Conservation (phyloP, 2,888 invertebrate species). For the Lacanobia wlatinum region DNA sequence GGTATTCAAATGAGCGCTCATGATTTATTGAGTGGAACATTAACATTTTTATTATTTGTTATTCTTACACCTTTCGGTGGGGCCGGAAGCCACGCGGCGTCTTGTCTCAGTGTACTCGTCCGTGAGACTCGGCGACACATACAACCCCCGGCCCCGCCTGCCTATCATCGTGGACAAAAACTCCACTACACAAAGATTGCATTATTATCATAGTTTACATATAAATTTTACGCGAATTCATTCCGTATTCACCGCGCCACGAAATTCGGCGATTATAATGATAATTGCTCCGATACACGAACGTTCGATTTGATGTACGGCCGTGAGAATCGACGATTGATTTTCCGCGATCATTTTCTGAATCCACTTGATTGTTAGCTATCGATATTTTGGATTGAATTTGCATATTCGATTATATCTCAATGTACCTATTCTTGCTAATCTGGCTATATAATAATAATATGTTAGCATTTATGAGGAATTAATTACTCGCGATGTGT, state of each 20-base stretch:
- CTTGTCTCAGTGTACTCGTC: constrained; percentile 88
- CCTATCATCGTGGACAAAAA: constrained; percentile 79
- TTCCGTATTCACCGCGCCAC: constrained; percentile 87
- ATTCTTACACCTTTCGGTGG: constrained; percentile 89
- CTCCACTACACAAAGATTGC: constrained; percentile 82
- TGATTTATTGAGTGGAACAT: constrained; percentile 92
- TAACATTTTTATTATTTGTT: constrained; percentile 92
- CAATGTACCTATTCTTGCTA: constrained; percentile 41
- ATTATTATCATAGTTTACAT: constrained; percentile 90
- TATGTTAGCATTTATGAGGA: constrained; percentile 33
- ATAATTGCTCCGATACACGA: constrained; percentile 88
- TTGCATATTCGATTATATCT: constrained; percentile 77
- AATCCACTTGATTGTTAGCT: constrained; percentile 78
- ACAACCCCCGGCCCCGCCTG: constrained; percentile 79
- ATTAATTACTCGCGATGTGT: constrained; percentile 48
- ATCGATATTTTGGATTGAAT: constrained; percentile 74
- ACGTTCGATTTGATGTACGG: constrained; percentile 87
- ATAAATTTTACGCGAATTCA: constrained; percentile 90
- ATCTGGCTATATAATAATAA: constrained; percentile 30
- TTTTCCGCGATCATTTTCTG: constrained; percentile 84
- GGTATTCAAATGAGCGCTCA: constrained; percentile 90
- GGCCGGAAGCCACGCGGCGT: constrained; percentile 90
- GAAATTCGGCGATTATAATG: constrained; percentile 88
- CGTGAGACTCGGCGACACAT: constrained; percentile 87
- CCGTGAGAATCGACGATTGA: constrained; percentile 89